Evolutionary conservation across 2,113 vertebrate species (phyloP), one percentile per base, ranked within the genome.

Genomic region (Steatornis caripensis): DNA sequence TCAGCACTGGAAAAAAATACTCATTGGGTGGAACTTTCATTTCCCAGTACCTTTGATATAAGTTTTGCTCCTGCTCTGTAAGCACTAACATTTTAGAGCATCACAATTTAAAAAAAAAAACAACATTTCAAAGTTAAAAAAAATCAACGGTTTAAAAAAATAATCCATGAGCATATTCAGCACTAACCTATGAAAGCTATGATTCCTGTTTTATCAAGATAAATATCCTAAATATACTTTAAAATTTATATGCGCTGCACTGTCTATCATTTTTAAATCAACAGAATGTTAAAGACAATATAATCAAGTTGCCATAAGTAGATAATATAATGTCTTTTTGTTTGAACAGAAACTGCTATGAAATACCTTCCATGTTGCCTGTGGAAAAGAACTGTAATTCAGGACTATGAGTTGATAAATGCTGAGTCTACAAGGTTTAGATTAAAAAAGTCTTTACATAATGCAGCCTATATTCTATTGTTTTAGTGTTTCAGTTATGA

Each of bases 1-100:
- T 81, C 80, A 89, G 89, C 89, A 72, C 2, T 76, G 94, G 88
- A 89, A 95, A 92, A 96, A 95, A 92, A 65, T 5, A 72, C 45
- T 79, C 61, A 93, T 3, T 72, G 92, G 69, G 89, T 82, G 61
- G 57, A 87, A 95, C 84, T 54, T 89, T 55, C 55, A 79, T 84
- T 95, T 94, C 84, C 77, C 66, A 76, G 54, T 79, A 92, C 82
- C 55, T 76, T 21, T 53, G 61, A 92, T 70, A 45, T 0, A 74
- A 84, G 12, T 53, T 81, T 81, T 84, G 32, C 65, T 86, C 75
- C 79, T 72, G 24, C 21, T 85, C 87, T 22, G 61, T 37, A 72
- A 93, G 49, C 36, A 41, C 24, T 72, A 68, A 29, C 12, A 72
- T 70, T 91, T 81, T 36, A 79, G 41, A 77, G 30, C 36, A 81